Evolutionary conservation across 2,888 invertebrate genomes (phyloP), one percentile per base, ranked within the genome.

Genomic region (Scaptomyza polygonia): DNA sequence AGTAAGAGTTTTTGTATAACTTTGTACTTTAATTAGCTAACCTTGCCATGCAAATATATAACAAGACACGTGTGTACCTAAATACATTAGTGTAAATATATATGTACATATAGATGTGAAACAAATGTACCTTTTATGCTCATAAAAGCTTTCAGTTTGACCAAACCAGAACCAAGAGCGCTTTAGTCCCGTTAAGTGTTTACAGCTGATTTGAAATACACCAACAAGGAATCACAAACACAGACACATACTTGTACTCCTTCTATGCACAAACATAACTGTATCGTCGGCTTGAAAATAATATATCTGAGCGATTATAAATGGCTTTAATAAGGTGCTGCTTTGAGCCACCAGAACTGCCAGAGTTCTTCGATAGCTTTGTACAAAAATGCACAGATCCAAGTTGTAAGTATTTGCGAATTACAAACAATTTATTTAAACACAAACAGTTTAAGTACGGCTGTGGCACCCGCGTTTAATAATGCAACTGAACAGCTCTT

Each of bases 341-440:
- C 92, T 96, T 96, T 90, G 96, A 96, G 89, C 93, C 94, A 54
- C 93, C 94, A 16, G 96, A 96, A 88, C 92, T 95, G 36, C 94
- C 95, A 14, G 96, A 96, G 90, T 94, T 96, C 89, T 92, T 96
- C 71, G 96, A 96, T 84, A 93, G 94, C 18, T 94, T 96, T 83
- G 93, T 95, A 42, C 95, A 95, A 92, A 96, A 96, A 92, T 96
- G 96, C 90, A 95, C 96, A 45, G 96, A 96, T 92, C 95, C 96
- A 61, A 94, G 95, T 88, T 96, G 96, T 96, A 93, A 96, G 96
- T 96, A 92, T 29, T 9, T 14, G 9, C n/a, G 7, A 57, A 12
- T 27, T 5, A 11, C n/a, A 29, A 34, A 29, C 12, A 43, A 53
- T 18, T 55, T 14, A 18, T 32, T 29, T 12, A 43, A 21, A 1